Evolutionary conservation across 2,113 vertebrate genomes (phyloP), one percentile per base, ranked within the genome.

Genomic region (Halichoerus grypus): DNA sequence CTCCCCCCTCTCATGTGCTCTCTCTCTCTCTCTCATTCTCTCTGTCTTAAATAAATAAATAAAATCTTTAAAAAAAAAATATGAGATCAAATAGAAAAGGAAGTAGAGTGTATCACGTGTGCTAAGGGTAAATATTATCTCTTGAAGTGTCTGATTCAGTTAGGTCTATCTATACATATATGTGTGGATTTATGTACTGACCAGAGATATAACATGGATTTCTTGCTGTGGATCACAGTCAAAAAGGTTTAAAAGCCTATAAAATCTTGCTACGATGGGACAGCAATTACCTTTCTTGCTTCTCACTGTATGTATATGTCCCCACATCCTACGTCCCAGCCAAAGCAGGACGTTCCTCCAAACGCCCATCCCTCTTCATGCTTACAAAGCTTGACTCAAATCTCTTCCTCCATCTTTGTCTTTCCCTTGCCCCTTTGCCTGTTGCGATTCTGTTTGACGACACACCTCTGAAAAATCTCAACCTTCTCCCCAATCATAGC

Each of bases 241-340:
- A 46, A 11, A 19, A 59, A 28, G 51, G 39, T 39, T 18, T 83
- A 36, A 12, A 59, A 33, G 49, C 21, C 4, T 26, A 55, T n/a
- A 82, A 69, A 77, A 11, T 9, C 3, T n/a, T n/a, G 63, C 49
- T 31, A 0, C 1, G 33, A 21, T n/a, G 16, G 59, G 18, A 12
- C 11, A 5, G 26, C 18, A 21, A 12, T 82, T 13, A 26, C 61
- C 26, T 49, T 77, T 31, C 42, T 22, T 36, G 57, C 31, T 33
- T 57, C 61, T 33, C 7, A 26, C 39, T 28, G 0, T 15, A 10
- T 4, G 21, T 19, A 5, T 9, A 1, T 1, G 11, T 7, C 31
- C 10, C n/a, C 26, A 74, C 39, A 46, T 36, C 18, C 33, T 65
- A 0, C 4, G 8, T 57, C 14, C 12, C 9, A 1, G 21, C 21